Evolutionary conservation across 2,113 vertebrate genomes (phyloP).

Genomic region (Cyanoliseus patagonus): DNA sequence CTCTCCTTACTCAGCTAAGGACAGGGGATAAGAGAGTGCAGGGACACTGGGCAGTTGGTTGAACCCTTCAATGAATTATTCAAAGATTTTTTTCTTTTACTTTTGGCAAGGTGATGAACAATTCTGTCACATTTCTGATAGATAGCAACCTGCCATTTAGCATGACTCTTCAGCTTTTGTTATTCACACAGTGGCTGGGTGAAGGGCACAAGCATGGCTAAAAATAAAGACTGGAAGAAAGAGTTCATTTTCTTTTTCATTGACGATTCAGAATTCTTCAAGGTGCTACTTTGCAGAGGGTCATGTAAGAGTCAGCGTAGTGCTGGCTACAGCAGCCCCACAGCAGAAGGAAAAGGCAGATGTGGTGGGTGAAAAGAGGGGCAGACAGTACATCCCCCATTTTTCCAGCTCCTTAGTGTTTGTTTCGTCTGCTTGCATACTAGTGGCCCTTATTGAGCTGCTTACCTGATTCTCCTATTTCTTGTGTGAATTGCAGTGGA

Average conservation of each 20-base stretch:
- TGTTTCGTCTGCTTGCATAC: neutral
- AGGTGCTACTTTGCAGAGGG: neutral
- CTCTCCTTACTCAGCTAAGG: neutral
- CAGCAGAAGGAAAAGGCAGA: neutral
- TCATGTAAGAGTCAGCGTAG: neutral
- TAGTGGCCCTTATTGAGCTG: neutral
- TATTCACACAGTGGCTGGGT: neutral
- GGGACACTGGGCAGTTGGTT: neutral
- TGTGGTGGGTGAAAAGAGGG: neutral
- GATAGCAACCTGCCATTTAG: constrained; percentile 39
- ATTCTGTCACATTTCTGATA: constrained; percentile 4
- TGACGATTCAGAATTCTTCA: neutral
- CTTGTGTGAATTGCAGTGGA: neutral
- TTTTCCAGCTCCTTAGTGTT: neutral
- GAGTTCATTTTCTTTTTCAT: neutral
- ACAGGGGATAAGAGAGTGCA: neutral
- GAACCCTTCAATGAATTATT: constrained; percentile 47
- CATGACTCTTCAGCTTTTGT: neutral
- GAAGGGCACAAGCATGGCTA: constrained; percentile 6
- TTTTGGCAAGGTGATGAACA: neutral
- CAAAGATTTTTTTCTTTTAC: constrained; percentile 17
- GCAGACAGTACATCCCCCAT: neutral
- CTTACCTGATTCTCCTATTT: neutral
- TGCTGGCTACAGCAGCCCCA: neutral
- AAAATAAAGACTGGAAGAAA: constrained; percentile 1